These are phyloP conservation scores for Galeopterus variegatus DNA, from an alignment of 2,113 vertebrate genomes.

Conservation along the genomic window DNA sequence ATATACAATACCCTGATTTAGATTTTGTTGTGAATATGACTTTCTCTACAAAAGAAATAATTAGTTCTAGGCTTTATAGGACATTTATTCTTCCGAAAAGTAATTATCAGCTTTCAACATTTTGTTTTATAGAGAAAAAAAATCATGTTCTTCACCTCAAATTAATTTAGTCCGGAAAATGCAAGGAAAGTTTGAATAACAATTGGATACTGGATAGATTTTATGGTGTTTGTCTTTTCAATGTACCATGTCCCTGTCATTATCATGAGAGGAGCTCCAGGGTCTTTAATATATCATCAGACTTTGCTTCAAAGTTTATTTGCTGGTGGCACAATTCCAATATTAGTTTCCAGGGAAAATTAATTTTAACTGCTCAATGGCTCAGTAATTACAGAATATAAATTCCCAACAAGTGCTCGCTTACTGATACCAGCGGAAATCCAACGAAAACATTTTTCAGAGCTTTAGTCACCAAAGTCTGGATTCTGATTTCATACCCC, in stretches of 20 bases:
- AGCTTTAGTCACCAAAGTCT: not conserved
- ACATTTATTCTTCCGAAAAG: not conserved
- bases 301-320: not conserved
- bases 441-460: not conserved
- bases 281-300: not conserved
- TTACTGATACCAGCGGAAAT: not conserved
- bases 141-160: not conserved
- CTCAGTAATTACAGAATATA: not conserved
- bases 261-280: too few species aligned
- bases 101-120: not conserved
- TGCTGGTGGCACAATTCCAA: not conserved
- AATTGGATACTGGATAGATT: not conserved
- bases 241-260: fast-evolving
- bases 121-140: constrained; percentile 39
- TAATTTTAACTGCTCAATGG: not conserved
- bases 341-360: not conserved
- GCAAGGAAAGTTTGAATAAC: not conserved
- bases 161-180: not conserved
- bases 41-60: not conserved
- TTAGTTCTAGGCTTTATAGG: not conserved
- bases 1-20: not conserved
- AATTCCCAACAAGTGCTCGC: not conserved
- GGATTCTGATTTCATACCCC: not conserved
- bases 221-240: not conserved
- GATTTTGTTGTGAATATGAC: too few species aligned